phyloP scores from a whole-genome alignment of 2,888 invertebrate species.

The Siphlonurus alternatus region DNA sequence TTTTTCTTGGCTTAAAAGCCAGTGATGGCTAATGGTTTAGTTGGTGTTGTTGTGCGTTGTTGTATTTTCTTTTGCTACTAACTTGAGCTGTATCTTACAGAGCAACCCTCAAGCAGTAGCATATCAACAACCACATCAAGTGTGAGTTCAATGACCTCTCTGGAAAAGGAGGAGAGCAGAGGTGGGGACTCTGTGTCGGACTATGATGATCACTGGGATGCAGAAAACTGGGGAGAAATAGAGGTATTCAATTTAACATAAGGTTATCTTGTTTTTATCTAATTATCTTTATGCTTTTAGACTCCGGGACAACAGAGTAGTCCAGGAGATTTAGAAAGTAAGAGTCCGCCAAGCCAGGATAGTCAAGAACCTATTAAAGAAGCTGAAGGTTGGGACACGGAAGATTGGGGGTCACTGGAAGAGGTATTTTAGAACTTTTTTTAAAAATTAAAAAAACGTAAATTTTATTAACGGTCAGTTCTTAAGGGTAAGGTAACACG shows the following conservation, averaged over 20 bases:
- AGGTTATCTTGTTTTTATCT: neutral
- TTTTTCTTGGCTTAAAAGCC: neutral
- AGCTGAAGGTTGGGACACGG: constrained; percentile 64
- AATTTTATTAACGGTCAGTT: too few species aligned
- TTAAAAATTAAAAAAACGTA: neutral
- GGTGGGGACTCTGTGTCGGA: constrained; percentile 65
- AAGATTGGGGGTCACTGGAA: constrained; percentile 73
- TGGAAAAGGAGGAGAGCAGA: constrained; percentile 48
- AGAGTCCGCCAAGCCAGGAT: neutral
- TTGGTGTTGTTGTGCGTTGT: neutral
- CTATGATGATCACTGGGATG: constrained; percentile 67
- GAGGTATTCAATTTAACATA: constrained; percentile 38
- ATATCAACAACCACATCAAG: constrained; percentile 78
- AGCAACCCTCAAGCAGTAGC: constrained; percentile 79
- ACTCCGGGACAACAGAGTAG: too few species aligned
- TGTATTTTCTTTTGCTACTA: too few species aligned
- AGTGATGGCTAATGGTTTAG: neutral
- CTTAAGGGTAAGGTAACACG: too few species aligned
- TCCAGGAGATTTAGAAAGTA: neutral
- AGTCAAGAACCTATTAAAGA: constrained; percentile 24
- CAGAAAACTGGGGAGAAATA: constrained; percentile 81
- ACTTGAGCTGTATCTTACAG: constrained; percentile 33
- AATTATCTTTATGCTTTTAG: neutral
- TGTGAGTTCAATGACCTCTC: constrained; percentile 75
- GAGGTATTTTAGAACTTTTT: constrained; percentile 30